Percentiles rank a stretch among this genome's conserved stretches.
Conservation (phyloP, 2,888 invertebrate species). For the Cerastis rubricosa region DNA sequence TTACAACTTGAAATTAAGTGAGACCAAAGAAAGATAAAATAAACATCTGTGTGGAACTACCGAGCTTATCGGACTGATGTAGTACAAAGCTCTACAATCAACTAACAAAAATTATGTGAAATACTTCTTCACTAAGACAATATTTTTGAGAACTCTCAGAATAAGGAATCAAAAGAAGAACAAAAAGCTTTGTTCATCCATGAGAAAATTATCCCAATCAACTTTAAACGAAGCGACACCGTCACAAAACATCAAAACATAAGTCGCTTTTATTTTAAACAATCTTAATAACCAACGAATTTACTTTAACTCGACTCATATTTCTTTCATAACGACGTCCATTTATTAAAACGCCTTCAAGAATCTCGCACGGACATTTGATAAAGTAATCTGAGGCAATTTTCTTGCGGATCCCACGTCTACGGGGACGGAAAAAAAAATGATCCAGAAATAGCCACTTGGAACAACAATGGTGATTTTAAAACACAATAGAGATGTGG, state of each 20-base stretch:
- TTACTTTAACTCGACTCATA: slow-evolving; percentile 49
- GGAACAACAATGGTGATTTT: slow-evolving; percentile 77
- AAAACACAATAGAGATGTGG: slow-evolving; percentile 72
- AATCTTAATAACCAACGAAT: slow-evolving; percentile 48
- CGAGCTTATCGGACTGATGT: not conserved
- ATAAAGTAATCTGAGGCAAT: slow-evolving; percentile 65
- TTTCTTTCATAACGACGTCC: slow-evolving; percentile 56
- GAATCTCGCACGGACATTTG: slow-evolving; percentile 51
- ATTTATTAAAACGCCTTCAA: slow-evolving; percentile 59
- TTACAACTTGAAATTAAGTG: not conserved
- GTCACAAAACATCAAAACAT: slow-evolving; percentile 28
- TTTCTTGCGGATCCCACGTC: slow-evolving; percentile 52
- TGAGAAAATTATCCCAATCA: slow-evolving; percentile 1
- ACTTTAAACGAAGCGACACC: slow-evolving; percentile 2
- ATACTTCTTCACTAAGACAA: not conserved
- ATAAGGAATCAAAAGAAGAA: not conserved
- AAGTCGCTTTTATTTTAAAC: slow-evolving; percentile 35
- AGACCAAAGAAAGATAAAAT: not conserved
- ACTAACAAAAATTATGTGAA: too few species aligned
- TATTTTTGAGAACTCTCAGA: not conserved
- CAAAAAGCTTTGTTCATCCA: not conserved
- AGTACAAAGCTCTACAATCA: not conserved
- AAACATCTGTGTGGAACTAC: not conserved
- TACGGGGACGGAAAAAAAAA: slow-evolving; percentile 54
- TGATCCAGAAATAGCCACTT: slow-evolving; percentile 75